These are phyloP conservation scores for Ladona fulva DNA, from an alignment of 1,140 invertebrate species.

Conservation along the genomic window DNA sequence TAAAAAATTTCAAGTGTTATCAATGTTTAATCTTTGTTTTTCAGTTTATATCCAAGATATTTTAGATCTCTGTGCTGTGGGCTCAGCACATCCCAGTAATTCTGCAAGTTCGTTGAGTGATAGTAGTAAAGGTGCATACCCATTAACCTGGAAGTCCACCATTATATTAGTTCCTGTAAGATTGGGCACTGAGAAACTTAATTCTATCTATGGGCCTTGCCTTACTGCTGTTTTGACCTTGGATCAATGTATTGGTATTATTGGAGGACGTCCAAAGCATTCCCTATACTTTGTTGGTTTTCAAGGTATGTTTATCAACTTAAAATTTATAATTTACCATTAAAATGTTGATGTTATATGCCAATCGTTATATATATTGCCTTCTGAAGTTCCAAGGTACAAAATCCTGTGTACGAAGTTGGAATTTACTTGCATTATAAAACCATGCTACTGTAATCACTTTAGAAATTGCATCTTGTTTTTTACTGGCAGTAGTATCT, in stretches of 20 bases:
- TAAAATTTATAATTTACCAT: too few species aligned
- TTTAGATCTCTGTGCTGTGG: slow-evolving; percentile 43
- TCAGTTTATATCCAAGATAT: slow-evolving; percentile 60
- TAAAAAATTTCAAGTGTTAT: too few species aligned
- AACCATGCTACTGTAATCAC: too few species aligned
- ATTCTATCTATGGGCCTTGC: slow-evolving; percentile 72
- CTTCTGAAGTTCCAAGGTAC: too few species aligned
- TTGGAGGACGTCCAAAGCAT: slow-evolving; percentile 83
- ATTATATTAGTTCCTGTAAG: slow-evolving; percentile 77
- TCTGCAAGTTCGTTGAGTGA: not conserved
- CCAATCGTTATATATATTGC: too few species aligned
- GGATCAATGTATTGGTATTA: slow-evolving; percentile 78
- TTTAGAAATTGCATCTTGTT: too few species aligned
- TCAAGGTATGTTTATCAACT: slow-evolving; percentile 45
- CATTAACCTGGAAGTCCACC: slow-evolving; percentile 61
- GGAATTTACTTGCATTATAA: too few species aligned
- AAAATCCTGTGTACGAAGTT: too few species aligned
- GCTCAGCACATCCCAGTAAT: not conserved
- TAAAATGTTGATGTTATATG: too few species aligned
- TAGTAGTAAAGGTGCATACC: slow-evolving; percentile 32
- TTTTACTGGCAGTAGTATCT: too few species aligned
- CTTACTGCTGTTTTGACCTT: slow-evolving; percentile 68
- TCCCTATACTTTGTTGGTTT: slow-evolving; percentile 87
- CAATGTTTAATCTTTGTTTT: too few species aligned
- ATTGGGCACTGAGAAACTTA: slow-evolving; percentile 73